Base-by-base conservation (phyloP, 1,140 invertebrate species). In the Sesamia nonagrioides region DNA sequence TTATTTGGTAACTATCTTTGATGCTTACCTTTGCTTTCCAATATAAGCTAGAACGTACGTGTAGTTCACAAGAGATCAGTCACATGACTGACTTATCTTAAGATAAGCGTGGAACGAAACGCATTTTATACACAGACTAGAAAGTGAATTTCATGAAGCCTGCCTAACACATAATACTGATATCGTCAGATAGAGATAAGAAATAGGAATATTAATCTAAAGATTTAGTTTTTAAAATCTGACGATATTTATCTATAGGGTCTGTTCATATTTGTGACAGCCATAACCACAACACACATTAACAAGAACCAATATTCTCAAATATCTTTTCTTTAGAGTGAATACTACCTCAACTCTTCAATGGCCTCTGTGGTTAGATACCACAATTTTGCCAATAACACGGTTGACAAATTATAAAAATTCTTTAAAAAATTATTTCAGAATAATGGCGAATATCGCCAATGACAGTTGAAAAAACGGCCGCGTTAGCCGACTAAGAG, bases 1-100 rank as follows among this genome's bases (percentile, higher is more conserved):
- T 54, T 77, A 77, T 77, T 77, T 77, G 76, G 76, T 77, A 77
- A 77, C 76, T 77, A 11, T 77, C 76, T 69, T 69, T 77, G 76
- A 77, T 69, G 63, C 42, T 77, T 77, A 71, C 68, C 68, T 71
- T 54, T 37, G 68, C 68, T 48, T 52, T 71, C 48, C 4, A 1
- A 54, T 66, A 21, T 40, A 52, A 52, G 15, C 48, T 37, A 17
- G 6, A 35, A 50, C 7, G 37, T 60, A 54, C 7, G 37, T 60
- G 21, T 17, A 45, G 21, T 42, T 18, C 42, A 42, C 37, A 66
- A 48, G 18, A 11, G 6, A 68, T 45, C 40, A 45, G 15, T 45
- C 18, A 45, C 13, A 48, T 45, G 8, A 56, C 52, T 56, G 17
- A 48, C 5, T 48, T 27, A n/a, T 42, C 4, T 6, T 50, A 5